phyloP scores from a whole-genome alignment of 2,113 vertebrate species.

The Hassar affinis region DNA sequence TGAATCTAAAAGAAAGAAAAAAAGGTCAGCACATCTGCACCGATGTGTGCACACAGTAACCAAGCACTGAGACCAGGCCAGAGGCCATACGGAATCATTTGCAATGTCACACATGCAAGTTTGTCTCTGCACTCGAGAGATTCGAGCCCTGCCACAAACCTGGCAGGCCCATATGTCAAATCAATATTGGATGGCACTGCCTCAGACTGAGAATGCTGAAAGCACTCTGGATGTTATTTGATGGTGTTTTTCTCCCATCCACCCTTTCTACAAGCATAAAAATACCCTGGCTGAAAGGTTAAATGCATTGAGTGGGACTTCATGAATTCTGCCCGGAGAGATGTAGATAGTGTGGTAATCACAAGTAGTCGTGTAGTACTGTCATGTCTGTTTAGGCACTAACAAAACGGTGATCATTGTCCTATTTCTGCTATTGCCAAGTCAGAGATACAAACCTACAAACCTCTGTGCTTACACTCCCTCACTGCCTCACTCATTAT shows the following conservation, averaged over 20 bases:
- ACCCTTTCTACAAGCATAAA: not conserved
- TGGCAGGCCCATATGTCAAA: slow-evolving; percentile 35
- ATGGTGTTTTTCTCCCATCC: not conserved
- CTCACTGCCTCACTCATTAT: too few relatives aligned
- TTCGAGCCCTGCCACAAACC: not conserved
- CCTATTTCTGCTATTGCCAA: slow-evolving; percentile 12
- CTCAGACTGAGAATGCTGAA: not conserved
- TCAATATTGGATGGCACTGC: slow-evolving; percentile 18
- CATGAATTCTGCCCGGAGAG: not conserved
- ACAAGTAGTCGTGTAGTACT: not conserved
- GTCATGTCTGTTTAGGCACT: slow-evolving; percentile 1
- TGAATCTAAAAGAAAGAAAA: slow-evolving; percentile 57
- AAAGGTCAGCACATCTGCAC: slow-evolving; percentile 61
- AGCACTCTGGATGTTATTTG: not conserved
- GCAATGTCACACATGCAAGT: slow-evolving; percentile 31
- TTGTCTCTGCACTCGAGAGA: slow-evolving; percentile 7
- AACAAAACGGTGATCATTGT: not conserved
- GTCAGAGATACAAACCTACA: not conserved
- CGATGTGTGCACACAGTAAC: slow-evolving; percentile 47
- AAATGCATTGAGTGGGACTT: not conserved
- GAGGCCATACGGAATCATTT: slow-evolving; percentile 10
- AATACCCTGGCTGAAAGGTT: slow-evolving; percentile 17
- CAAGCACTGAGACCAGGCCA: slow-evolving; percentile 56
- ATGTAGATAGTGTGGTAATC: slow-evolving; percentile 21
- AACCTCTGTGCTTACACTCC: slow-evolving; percentile 6